Evolutionary conservation across 1,140 invertebrate genomes (phyloP), one percentile per base, ranked within the genome.

Genomic region (Zaprionus tsacasi): DNA sequence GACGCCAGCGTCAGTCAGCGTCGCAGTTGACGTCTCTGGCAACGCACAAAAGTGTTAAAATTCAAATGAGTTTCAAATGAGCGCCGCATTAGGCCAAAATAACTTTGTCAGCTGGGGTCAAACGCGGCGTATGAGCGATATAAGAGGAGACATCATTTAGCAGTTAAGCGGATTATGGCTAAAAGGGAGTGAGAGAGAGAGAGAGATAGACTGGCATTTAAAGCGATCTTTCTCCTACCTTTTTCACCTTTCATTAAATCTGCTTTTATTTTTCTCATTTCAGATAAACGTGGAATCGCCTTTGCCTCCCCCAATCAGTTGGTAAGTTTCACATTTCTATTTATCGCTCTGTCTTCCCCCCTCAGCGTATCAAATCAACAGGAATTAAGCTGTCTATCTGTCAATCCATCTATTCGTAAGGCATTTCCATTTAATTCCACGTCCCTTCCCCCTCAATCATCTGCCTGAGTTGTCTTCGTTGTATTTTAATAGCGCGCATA

Each of bases 11-110:
- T n/a, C 11, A 35, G 43, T 33, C 43, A 54, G 21, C 33, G 59
- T 13, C 33, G 50, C 13, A 15, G 67, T 7, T 25, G 60, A 64
- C n/a, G 36, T 10, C 35, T n/a, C 38, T 43, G 40, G 40, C 40
- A 48, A 40, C 48, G 69, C 82, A 77, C 74, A 89, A 89, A 89
- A 88, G 85, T 88, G 83, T 88, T 89, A 89, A 88, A 90, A 63
- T 81, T 89, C 78, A 90, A 90, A 89, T 85, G 81, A 90, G 77
- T 78, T 80, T 73, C 82, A 76, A 79, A 88, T 87, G 83, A 77
- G 70, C 59, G 54, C n/a, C 48, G 60, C 70, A 64, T 71, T 67
- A 65, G 66, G 64, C 70, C 70, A 70, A 88, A 82, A 78, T 76
- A 70, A 36, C 69, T 77, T 76, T 74, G 71, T 81, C 66, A 73